phyloP scores from a whole-genome alignment of 2,113 vertebrate genomes.

The Dromaius novaehollandiae region DNA sequence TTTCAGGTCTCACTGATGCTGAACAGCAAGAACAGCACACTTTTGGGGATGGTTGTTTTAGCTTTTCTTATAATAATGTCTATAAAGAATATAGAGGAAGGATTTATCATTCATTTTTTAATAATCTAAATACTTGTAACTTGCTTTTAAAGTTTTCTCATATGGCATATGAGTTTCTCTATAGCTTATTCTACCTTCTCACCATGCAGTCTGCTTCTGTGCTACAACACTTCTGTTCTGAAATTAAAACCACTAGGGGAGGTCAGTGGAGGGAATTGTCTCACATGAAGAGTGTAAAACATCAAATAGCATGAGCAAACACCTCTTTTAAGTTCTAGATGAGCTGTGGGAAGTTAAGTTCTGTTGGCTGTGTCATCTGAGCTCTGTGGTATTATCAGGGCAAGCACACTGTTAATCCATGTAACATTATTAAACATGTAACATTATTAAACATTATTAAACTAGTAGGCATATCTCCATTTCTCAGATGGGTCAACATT shows the following conservation, averaged over 20 bases:
- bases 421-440: not conserved
- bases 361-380: not conserved
- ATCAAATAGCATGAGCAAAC: slow-evolving; percentile 23
- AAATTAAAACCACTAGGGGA: slow-evolving; percentile 42
- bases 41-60: not conserved
- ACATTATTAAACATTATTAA: not conserved
- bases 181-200: not conserved
- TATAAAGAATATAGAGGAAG: not conserved
- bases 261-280: slow-evolving; percentile 43
- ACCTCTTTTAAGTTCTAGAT: slow-evolving; percentile 28
- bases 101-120: not conserved
- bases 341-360: slow-evolving; percentile 25
- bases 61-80: not conserved
- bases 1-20: not conserved
- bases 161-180: not conserved
- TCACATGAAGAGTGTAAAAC: slow-evolving; percentile 27
- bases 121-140: not conserved
- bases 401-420: not conserved
- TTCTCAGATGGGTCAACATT: not conserved
- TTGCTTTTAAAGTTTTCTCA: slow-evolving; percentile 4
- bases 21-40: not conserved
- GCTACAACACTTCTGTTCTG: not conserved
- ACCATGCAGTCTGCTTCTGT: not conserved
- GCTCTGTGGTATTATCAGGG: not conserved
- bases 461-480: not conserved